phyloP scores from a whole-genome alignment of 2,113 vertebrate genomes.

The Jacana jacana region DNA sequence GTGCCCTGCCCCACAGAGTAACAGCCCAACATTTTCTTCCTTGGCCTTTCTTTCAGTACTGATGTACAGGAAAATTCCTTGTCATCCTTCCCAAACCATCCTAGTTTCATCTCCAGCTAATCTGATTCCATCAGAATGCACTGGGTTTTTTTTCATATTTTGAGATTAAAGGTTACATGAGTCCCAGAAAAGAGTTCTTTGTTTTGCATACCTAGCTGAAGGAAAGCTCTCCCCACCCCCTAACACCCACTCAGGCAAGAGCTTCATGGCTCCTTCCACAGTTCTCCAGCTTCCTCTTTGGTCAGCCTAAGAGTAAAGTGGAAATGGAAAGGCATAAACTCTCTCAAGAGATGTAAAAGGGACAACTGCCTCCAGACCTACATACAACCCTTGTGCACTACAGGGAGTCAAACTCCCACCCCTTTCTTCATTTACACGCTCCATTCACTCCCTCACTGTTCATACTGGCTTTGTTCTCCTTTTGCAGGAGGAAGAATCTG shows the following conservation, averaged over 20 bases:
- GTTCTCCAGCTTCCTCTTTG: neutral
- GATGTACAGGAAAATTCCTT: neutral
- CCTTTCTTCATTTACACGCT: conserved; percentile 6
- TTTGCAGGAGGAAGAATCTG: neutral
- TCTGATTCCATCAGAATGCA: neutral
- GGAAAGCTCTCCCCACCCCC: neutral
- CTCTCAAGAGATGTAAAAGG: neutral
- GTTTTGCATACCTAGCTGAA: neutral
- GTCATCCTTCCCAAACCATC: neutral
- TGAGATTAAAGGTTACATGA: no score
- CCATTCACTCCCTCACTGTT: neutral
- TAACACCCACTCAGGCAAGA: neutral
- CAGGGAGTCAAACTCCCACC: neutral
- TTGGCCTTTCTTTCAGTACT: neutral
- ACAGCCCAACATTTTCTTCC: neutral
- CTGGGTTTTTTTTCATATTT: accelerated
- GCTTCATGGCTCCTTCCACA: neutral
- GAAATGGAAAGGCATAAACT: neutral
- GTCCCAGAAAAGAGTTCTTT: no score
- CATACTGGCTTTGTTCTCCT: neutral
- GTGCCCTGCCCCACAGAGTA: neutral
- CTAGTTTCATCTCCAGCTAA: neutral
- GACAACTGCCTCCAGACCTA: neutral
- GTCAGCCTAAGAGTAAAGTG: neutral
- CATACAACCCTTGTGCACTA: neutral